phyloP scores from a whole-genome alignment of 2,888 invertebrate species.

The Parascotia fuliginaria region DNA sequence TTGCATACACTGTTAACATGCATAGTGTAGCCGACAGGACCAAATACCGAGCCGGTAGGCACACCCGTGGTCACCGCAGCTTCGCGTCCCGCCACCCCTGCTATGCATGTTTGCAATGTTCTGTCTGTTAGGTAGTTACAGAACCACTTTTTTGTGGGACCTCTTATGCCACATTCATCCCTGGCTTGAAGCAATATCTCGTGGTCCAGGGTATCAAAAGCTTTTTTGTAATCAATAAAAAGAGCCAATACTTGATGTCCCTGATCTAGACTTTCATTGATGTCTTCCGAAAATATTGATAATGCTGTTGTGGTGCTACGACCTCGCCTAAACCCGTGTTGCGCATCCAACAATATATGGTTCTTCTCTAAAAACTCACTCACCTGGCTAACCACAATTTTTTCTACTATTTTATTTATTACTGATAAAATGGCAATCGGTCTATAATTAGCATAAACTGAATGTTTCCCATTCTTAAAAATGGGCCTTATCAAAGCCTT shows the following conservation, averaged over 20 bases:
- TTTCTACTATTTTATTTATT: no score
- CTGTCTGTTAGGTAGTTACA: no score
- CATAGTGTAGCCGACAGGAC: neutral
- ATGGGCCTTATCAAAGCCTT: no score
- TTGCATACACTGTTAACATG: neutral
- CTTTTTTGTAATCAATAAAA: constrained; percentile 4
- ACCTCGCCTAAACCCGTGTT: neutral
- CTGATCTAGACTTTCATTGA: constrained; percentile 1
- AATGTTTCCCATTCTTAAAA: no score
- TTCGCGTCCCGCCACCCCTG: neutral
- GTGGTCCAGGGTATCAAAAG: constrained; percentile 6
- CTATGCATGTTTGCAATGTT: no score
- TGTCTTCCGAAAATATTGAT: neutral
- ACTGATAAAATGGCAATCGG: neutral
- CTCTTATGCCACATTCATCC: no score
- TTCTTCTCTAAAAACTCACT: neutral
- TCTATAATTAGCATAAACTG: no score
- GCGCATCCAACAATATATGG: neutral
- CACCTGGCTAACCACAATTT: neutral
- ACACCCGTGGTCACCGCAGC: neutral
- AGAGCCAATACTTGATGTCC: constrained; percentile 3
- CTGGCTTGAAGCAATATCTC: neutral
- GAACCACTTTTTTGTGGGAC: no score
- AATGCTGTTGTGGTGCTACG: neutral
- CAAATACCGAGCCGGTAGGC: neutral